phyloP scores from a whole-genome alignment of 1,140 invertebrate genomes.

The Helicoverpa armigera region DNA sequence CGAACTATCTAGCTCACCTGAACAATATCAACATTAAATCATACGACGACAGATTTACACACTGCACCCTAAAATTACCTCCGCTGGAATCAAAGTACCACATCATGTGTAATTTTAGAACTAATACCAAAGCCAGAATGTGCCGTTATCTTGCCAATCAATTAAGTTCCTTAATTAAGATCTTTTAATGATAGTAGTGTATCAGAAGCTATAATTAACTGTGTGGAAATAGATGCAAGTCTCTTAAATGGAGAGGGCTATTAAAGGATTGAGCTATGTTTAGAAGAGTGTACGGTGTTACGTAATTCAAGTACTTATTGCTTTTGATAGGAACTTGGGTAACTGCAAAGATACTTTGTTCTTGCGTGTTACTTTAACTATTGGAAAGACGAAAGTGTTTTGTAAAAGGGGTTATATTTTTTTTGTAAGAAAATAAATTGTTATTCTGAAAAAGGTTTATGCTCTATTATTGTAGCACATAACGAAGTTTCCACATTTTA shows the following conservation, averaged over 20 bases:
- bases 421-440: too few relatives aligned
- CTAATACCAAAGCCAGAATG: constrained; percentile 22
- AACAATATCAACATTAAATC: too few relatives aligned
- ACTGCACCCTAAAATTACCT: background rate
- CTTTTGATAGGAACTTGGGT: too few relatives aligned
- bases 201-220: background rate
- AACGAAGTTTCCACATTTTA: too few relatives aligned
- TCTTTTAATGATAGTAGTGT: background rate
- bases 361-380: too few relatives aligned
- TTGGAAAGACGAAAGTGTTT: too few relatives aligned
- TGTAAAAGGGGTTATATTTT: too few relatives aligned
- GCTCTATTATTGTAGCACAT: too few relatives aligned
- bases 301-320: background rate
- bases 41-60: background rate
- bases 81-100: background rate
- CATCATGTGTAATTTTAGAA: constrained; percentile 7
- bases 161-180: constrained; percentile 36
- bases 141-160: constrained; percentile 34
- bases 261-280: constrained; percentile 15
- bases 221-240: background rate
- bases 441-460: too few relatives aligned
- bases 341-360: too few relatives aligned
- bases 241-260: background rate
- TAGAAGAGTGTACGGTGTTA: background rate
- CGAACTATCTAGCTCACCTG: background rate